Conservation (phyloP, 2,113 vertebrate genomes). For the Campylomormyrus tamandua region DNA sequence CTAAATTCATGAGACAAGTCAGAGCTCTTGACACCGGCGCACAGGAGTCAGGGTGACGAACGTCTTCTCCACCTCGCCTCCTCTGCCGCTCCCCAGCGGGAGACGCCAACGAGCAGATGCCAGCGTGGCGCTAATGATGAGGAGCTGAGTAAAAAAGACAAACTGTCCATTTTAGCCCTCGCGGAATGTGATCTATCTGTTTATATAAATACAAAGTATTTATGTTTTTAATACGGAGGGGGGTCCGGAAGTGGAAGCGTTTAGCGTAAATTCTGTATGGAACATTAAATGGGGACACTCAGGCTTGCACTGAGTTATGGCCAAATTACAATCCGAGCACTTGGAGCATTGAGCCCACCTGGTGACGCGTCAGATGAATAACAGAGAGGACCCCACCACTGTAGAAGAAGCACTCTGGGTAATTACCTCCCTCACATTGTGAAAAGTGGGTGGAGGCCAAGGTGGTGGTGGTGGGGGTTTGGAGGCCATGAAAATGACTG, state of each 20-base stretch:
- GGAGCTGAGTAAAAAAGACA: constrained; percentile 17
- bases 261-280: constrained; percentile 50
- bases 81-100: not conserved
- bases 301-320: constrained; percentile 53
- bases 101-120: constrained; percentile 21
- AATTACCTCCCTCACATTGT: not conserved
- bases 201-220: constrained; percentile 59
- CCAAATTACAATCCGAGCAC: constrained; percentile 49
- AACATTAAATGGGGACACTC: constrained; percentile 51
- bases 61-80: not conserved
- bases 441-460: not conserved
- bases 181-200: constrained; percentile 33
- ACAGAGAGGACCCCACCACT: constrained; percentile 23
- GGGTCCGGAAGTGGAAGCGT: constrained; percentile 52
- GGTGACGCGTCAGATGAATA: constrained; percentile 16
- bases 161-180: constrained; percentile 16
- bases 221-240: constrained; percentile 61
- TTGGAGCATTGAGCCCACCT: not conserved
- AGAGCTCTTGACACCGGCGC: not conserved
- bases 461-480: not conserved
- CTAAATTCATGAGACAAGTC: not conserved
- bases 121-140: constrained; percentile 6
- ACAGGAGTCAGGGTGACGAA: not conserved
- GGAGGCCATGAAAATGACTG: not conserved
- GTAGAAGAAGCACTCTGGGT: not conserved